These are phyloP conservation scores for Lophura nycthemera DNA, from an alignment of 2,113 vertebrate genomes.

Conservation along the genomic window DNA sequence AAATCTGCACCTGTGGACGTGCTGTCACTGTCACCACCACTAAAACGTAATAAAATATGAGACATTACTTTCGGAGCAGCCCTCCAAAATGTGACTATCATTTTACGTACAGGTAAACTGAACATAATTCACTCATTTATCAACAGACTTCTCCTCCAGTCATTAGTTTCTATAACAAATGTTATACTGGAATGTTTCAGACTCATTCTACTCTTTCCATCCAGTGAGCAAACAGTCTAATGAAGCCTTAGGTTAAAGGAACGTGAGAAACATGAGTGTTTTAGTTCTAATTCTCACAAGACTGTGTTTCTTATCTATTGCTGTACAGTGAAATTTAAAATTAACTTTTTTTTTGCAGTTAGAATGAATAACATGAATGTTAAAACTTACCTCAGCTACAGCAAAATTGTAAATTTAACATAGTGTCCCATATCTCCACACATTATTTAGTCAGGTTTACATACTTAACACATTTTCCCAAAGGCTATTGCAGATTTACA, in stretches of 20 bases:
- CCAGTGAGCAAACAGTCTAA: not conserved
- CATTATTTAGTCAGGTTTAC: conserved; percentile 26
- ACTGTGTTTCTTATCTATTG: not conserved
- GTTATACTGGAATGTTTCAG: not conserved
- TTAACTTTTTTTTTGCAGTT: conserved; percentile 26
- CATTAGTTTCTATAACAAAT: not conserved
- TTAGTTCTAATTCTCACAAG: not conserved
- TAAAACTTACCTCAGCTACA: conserved; percentile 14
- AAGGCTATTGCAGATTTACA: conserved; percentile 38
- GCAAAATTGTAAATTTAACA: not conserved
- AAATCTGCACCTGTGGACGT: too few relatives aligned
- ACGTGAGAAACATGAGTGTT: not conserved
- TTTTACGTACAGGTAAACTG: not conserved
- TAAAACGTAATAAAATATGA: too few relatives aligned
- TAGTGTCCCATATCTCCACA: not conserved
- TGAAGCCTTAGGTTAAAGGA: not conserved
- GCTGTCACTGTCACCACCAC: too few relatives aligned
- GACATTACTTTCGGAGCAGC: not conserved
- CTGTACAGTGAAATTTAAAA: not conserved
- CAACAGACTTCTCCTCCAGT: not conserved
- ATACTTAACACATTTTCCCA: conserved; percentile 41
- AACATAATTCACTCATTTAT: not conserved
- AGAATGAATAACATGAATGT: not conserved
- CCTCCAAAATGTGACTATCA: not conserved
- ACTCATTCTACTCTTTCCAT: not conserved